Base-by-base conservation (phyloP, 2,113 vertebrate species). In the Rhinolophus ferrumequinum region DNA sequence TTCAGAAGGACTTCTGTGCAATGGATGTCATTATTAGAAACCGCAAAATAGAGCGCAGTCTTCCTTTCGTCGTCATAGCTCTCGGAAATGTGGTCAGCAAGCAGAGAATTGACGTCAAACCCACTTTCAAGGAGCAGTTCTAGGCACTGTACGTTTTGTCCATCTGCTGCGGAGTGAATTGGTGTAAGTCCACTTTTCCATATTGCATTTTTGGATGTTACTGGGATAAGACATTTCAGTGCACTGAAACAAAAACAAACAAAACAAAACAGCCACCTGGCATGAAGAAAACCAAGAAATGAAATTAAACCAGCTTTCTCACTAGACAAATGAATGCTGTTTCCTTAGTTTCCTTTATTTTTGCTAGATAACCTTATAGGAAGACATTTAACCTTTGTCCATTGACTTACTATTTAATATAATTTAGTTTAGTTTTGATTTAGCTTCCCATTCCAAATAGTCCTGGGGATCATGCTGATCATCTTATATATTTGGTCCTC, bases 111-210 rank as follows among this genome's bases (percentile, higher is more conserved):
- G 92, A 99, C 99, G 54, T 99, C 99, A 56, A 99, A 99, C 60
- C 97, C 98, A 19, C 93, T 98, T 93, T 99, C 98, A 93, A 99
- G 97, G 30, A 99, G 98, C 22, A 99, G 98, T 87, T 99, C 97
- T 13, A 99, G 97, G 83, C 99, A 99, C 92, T 98, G 98, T 0
- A 93, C 92, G 4, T 99, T 99, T 47, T 99, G 99, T 26, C 99
- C 99, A 10, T 99, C 99, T 12, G 98, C 98, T 13, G 99, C 99
- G 5, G 99, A 99, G 94, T 99, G 99, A 89, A 99, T 66, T 8
- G 99, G 99, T 28, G 98, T 99, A 92, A 98, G 98, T 10, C 98
- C 99, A 26, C 98, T 99, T 97, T 98, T 99, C 96, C 94, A 98
- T 54, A 99, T 98, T 87, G 99, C 99, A 77, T 97, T 98, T 98